These are phyloP conservation scores for Pyrrhia umbra DNA, from an alignment of 2,888 invertebrate genomes.

Conservation along the genomic window DNA sequence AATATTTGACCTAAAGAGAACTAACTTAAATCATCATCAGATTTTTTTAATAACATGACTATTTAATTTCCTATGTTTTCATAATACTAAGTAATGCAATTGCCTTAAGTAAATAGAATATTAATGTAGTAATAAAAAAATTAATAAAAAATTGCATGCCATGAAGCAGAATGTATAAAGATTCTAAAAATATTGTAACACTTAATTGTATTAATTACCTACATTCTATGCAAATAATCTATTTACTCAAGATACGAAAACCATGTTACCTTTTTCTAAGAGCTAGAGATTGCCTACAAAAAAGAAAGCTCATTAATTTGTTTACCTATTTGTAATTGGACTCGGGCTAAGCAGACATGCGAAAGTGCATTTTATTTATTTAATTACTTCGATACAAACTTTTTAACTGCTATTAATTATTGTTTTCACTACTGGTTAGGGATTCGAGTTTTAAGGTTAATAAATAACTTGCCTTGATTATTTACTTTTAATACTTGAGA, in stretches of 20 bases:
- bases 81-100: too few species aligned
- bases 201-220: too few species aligned
- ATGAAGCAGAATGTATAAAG: too few species aligned
- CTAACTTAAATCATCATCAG: too few species aligned
- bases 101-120: too few species aligned
- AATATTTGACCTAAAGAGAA: too few species aligned
- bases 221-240: too few species aligned
- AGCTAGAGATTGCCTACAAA: slow-evolving; percentile 16
- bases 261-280: slow-evolving; percentile 9
- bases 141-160: too few species aligned
- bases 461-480: slow-evolving; percentile 17
- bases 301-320: slow-evolving; percentile 48
- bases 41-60: too few species aligned
- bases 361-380: slow-evolving; percentile 55
- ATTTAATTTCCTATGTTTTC: too few species aligned
- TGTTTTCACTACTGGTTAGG: slow-evolving; percentile 45
- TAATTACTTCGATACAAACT: slow-evolving; percentile 47
- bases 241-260: slow-evolving; percentile 8
- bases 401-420: slow-evolving; percentile 39
- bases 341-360: slow-evolving; percentile 25
- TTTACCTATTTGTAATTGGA: slow-evolving; percentile 53
- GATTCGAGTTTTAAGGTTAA: slow-evolving; percentile 20
- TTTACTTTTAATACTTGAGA: slow-evolving; percentile 34
- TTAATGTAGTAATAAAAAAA: too few species aligned
- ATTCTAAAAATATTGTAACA: too few species aligned